phyloP scores from a whole-genome alignment of 2,888 invertebrate species.

The Tetragnatha montana region DNA sequence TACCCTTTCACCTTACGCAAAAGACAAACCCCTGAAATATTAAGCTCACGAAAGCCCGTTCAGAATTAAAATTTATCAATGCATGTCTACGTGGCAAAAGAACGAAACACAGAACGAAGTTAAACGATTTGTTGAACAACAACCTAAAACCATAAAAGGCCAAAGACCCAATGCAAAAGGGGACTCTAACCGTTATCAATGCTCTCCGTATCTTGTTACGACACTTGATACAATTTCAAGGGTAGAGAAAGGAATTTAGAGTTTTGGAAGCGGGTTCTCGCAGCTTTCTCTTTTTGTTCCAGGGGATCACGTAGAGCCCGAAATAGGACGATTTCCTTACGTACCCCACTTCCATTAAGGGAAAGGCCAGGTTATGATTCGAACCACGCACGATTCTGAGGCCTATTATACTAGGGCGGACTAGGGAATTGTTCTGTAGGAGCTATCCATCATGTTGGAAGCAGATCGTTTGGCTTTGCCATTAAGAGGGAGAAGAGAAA shows the following conservation, averaged over 20 bases:
- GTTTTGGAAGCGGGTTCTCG: conserved; percentile 40
- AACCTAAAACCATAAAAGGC: conserved; percentile 39
- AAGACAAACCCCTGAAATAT: conserved; percentile 23
- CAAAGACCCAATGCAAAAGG: conserved; percentile 19
- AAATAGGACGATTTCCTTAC: conserved; percentile 59
- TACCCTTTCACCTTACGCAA: conserved; percentile 3
- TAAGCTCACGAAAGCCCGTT: conserved; percentile 13
- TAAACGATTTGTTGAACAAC: conserved; percentile 44
- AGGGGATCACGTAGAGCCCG: conserved; percentile 26
- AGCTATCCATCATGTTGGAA: conserved; percentile 44
- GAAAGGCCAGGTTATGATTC: conserved; percentile 53
- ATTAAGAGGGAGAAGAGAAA: conserved; percentile 25
- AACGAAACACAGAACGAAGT: conserved; percentile 13
- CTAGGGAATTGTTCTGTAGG: conserved; percentile 25
- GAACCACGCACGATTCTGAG: conserved; percentile 43
- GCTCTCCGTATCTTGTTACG: conserved; percentile 31
- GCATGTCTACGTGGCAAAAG: conserved; percentile 11
- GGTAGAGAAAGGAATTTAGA: conserved; percentile 22
- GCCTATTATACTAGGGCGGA: conserved; percentile 39
- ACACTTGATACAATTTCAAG: conserved; percentile 45
- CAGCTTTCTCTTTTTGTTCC: conserved; percentile 31
- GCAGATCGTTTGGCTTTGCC: conserved; percentile 32
- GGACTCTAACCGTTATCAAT: conserved; percentile 35
- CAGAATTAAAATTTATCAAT: conserved; percentile 17
- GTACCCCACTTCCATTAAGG: conserved; percentile 39